Percentiles rank a stretch among this genome's conserved stretches.
Conservation (phyloP, 2,113 vertebrate genomes). For the Cervus canadensis region DNA sequence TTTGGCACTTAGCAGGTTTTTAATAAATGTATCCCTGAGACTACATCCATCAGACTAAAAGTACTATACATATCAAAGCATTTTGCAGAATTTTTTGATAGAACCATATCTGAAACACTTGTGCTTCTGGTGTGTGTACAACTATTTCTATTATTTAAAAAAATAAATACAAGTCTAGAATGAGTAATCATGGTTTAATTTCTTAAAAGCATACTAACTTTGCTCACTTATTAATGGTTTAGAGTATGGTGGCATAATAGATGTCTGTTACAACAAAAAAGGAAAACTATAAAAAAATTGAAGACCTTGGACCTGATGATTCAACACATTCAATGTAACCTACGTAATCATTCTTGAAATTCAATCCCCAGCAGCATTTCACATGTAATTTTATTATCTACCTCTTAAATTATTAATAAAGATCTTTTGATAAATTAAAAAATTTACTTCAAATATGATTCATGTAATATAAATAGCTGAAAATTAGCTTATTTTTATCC, state of each 20-base stretch:
- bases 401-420: background rate
- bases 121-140: background rate
- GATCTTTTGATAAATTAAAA: background rate
- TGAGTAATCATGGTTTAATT: background rate
- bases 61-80: accelerated
- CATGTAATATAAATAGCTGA: background rate
- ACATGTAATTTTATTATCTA: background rate
- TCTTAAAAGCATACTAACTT: background rate
- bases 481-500: background rate
- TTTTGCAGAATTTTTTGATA: background rate
- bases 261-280: background rate
- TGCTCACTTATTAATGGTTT: background rate
- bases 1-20: background rate
- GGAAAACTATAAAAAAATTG: background rate
- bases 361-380: background rate
- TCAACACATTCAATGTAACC: background rate
- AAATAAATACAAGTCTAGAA: background rate
- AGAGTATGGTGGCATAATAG: background rate
- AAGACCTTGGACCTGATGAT: background rate
- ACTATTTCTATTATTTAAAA: background rate
- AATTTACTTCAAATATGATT: background rate
- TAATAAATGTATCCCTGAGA: background rate
- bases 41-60: background rate
- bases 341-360: background rate
- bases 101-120: background rate